These are phyloP conservation scores for Cinclus mexicanus DNA, from an alignment of 2,113 vertebrate genomes.

Conservation along the genomic window DNA sequence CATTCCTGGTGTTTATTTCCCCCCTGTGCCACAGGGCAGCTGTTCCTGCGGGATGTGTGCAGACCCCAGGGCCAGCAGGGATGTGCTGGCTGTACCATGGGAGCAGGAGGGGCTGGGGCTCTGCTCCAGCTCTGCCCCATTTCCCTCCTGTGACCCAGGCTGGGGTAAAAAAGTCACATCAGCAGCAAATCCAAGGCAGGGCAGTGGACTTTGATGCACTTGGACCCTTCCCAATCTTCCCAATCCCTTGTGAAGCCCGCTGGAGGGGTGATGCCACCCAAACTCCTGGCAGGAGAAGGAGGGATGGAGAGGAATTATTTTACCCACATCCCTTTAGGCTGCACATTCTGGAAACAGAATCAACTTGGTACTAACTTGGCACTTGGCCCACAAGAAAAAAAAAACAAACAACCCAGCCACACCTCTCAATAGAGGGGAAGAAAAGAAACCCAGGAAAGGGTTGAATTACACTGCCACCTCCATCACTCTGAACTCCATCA, in stretches of 20 bases:
- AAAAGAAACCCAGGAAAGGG: not conserved
- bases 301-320: not conserved
- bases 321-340: not conserved
- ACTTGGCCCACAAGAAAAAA: not conserved
- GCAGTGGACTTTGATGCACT: not conserved
- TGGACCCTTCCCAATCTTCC: not conserved
- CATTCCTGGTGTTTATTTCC: not conserved
- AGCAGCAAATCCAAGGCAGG: not conserved
- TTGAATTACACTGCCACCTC: not conserved
- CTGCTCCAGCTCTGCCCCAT: not conserved
- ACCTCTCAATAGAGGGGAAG: not conserved
- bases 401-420: not conserved
- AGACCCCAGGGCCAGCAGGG: not conserved
- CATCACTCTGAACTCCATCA: conserved; percentile 23
- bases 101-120: not conserved
- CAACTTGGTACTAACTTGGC: not conserved
- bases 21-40: not conserved
- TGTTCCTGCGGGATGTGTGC: not conserved
- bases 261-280: not conserved
- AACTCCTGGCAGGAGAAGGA: not conserved
- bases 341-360: rapidly evolving
- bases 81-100: not conserved
- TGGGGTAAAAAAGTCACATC: not conserved
- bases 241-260: not conserved
- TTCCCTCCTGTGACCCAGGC: not conserved